Base-by-base conservation (phyloP, 2,888 invertebrate species). In the Leptothorax acervorum region DNA sequence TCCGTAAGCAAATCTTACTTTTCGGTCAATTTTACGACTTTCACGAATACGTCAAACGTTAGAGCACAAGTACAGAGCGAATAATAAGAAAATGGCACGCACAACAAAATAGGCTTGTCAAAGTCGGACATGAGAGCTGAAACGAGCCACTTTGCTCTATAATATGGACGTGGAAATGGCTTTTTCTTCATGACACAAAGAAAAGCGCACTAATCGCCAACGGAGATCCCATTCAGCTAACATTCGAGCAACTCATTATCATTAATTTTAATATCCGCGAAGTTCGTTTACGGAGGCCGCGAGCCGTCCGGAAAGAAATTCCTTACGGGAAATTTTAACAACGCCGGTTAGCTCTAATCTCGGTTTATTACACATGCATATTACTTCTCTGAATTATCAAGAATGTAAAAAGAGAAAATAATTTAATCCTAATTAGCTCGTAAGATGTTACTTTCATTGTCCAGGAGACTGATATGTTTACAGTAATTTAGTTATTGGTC, bases 91-190 rank as follows among this genome's bases (percentile, higher is more conserved):
- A n/a, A n/a, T n/a, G n/a, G n/a, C n/a, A n/a, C n/a, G n/a, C n/a
- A n/a, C n/a, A n/a, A n/a, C n/a, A n/a, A n/a, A n/a, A n/a, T n/a
- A n/a, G n/a, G n/a, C n/a, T n/a, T n/a, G n/a, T n/a, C 66, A 18
- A 65, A 66, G 66, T 73, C 65, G 53, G 53, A 85, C 76, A 60
- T 18, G 18, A 45, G 31, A 70, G 48, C 51, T 65, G 66, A 73
- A 85, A 85, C 53, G 83, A 83, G 83, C 66, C 83, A 79, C 78
- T 78, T 66, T 45, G 65, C 48, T 82, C 60, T 55, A 78, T 23
- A 23, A 23, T 23, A 23, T 68, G 31, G 55, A 45, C 31, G 68
- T 55, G 45, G 35, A 79, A 79, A 79, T 60, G 55, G 71, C 60
- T 35, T 31, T 23, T 79, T 60, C 45, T 71, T 71, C 71, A 28